Evolutionary conservation across 2,888 invertebrate species (phyloP).

Genomic region (Luffia ferchaultella): DNA sequence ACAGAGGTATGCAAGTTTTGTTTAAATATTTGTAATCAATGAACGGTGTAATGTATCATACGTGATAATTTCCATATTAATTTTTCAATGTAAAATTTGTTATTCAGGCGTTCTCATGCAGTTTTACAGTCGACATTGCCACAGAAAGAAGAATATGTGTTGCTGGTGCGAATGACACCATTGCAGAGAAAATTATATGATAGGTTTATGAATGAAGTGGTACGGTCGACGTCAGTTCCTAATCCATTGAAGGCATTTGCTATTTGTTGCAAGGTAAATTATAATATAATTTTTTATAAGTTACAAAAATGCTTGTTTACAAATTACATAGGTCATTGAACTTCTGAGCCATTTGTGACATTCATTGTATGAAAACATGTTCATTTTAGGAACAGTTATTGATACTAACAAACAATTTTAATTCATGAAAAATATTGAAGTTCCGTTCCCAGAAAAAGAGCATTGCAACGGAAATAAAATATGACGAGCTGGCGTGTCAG

Average conservation of each 20-base stretch:
- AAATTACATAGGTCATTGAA: too few species aligned
- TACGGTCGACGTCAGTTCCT: slow-evolving; percentile 83
- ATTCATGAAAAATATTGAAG: too few species aligned
- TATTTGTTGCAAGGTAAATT: slow-evolving; percentile 94
- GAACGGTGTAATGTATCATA: neutral
- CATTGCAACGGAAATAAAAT: too few species aligned
- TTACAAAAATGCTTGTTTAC: too few species aligned
- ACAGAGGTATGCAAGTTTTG: slow-evolving; percentile 69
- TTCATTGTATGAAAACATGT: too few species aligned
- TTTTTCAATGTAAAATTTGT: neutral
- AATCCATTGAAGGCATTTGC: slow-evolving; percentile 98
- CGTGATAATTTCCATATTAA: neutral
- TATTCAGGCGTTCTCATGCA: slow-evolving; percentile 84
- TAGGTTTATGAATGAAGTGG: slow-evolving; percentile 92
- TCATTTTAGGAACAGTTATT: too few species aligned
- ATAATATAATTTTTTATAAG: too few species aligned
- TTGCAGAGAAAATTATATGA: slow-evolving; percentile 92
- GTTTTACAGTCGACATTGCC: slow-evolving; percentile 93
- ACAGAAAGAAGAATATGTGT: slow-evolving; percentile 93
- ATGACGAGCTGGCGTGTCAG: too few species aligned
- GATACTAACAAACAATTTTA: too few species aligned
- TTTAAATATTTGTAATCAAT: neutral
- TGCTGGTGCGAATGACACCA: slow-evolving; percentile 87
- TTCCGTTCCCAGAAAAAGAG: too few species aligned
- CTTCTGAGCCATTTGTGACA: too few species aligned